These are phyloP conservation scores for Sparus aurata DNA, from an alignment of 2,797 vertebrate species.

Conservation along the genomic window DNA sequence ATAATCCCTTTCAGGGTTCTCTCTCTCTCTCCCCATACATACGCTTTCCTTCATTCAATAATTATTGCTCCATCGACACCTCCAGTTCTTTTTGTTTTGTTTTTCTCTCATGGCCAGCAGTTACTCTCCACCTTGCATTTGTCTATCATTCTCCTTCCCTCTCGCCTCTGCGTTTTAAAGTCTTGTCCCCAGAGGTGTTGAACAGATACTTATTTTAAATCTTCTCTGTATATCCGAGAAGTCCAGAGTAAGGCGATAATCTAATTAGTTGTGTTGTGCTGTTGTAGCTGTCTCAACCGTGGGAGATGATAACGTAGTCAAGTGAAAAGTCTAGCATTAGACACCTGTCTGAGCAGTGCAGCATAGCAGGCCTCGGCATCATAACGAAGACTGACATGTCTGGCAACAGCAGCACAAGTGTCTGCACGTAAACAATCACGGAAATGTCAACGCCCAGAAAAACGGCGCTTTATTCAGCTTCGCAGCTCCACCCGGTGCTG, in stretches of 20 bases:
- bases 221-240: constrained; percentile 22
- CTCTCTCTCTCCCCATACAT: constrained; percentile 29
- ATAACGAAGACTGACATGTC: constrained; percentile 65
- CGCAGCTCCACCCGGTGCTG: background rate
- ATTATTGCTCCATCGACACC: constrained; percentile 37
- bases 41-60: constrained; percentile 36
- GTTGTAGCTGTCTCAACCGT: constrained; percentile 16
- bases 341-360: constrained; percentile 56
- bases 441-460: constrained; percentile 67
- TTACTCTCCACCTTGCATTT: constrained; percentile 6
- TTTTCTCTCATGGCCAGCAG: constrained; percentile 19
- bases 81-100: constrained; percentile 33
- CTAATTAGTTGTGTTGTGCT: constrained; percentile 36
- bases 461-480: constrained; percentile 42
- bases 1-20: constrained; percentile 41
- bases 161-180: constrained; percentile 2
- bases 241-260: constrained; percentile 43
- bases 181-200: constrained; percentile 24
- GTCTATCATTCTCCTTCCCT: constrained; percentile 10
- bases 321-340: constrained; percentile 57
- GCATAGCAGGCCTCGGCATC: constrained; percentile 38
- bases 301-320: constrained; percentile 49
- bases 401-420: constrained; percentile 51
- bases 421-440: constrained; percentile 50
- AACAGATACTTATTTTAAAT: constrained; percentile 37